A percentile compares a stretch with the other conserved stretches of the same genome.
These are phyloP conservation scores for Hydraecia micacea DNA, from an alignment of 2,888 invertebrate genomes.

Conservation along the genomic window DNA sequence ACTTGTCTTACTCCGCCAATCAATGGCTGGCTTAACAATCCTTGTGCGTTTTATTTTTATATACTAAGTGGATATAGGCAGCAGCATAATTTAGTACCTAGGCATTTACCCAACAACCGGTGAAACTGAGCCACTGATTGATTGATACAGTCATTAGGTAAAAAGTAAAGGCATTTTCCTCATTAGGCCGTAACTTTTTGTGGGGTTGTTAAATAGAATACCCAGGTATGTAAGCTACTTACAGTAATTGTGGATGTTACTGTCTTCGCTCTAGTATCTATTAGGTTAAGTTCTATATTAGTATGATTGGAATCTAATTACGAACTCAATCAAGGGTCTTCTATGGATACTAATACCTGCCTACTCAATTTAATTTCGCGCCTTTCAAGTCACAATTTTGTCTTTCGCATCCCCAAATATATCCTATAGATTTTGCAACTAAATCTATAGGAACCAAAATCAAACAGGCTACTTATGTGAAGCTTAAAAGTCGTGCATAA, in stretches of 20 bases:
- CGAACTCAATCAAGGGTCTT: slow-evolving; percentile 1
- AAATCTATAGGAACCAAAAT: not conserved
- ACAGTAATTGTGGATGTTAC: not conserved
- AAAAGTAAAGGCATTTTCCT: slow-evolving; percentile 40
- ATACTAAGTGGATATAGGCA: slow-evolving; percentile 44
- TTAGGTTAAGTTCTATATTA: not conserved
- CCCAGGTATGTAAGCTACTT: not conserved
- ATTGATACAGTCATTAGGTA: slow-evolving; percentile 46
- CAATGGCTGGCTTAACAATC: slow-evolving; percentile 65
- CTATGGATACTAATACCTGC: not conserved
- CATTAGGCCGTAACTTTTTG: slow-evolving; percentile 23
- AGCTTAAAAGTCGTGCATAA: not conserved
- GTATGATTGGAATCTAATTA: not conserved
- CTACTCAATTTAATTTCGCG: not conserved
- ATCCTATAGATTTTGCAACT: too few species aligned
- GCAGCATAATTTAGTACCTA: slow-evolving; percentile 40
- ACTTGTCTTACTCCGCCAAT: slow-evolving; percentile 75
- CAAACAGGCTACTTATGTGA: not conserved
- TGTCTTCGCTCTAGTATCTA: not conserved
- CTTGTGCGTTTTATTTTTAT: slow-evolving; percentile 50
- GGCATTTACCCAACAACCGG: slow-evolving; percentile 41
- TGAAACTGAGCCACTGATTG: slow-evolving; percentile 43
- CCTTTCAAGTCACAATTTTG: not conserved
- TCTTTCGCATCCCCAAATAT: not conserved
- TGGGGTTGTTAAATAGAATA: slow-evolving; percentile 2